phyloP scores from a whole-genome alignment of 2,797 vertebrate species.

The Leucoraja ocellata region DNA sequence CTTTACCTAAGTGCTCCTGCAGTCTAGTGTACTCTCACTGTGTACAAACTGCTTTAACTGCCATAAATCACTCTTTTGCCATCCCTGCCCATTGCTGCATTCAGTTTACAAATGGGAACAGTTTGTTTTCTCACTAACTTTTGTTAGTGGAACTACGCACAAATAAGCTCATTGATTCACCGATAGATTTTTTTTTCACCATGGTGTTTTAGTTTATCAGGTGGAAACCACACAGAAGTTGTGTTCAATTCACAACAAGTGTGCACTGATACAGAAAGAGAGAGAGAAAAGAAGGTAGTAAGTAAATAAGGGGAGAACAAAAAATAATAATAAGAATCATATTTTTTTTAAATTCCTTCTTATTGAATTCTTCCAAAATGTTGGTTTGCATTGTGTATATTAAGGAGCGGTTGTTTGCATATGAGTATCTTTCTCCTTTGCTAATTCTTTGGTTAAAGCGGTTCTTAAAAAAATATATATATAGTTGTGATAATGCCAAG shows the following conservation, averaged over 20 bases:
- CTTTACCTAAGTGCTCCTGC: conserved; percentile 59
- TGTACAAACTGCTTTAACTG: conserved; percentile 57
- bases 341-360: conserved; percentile 46
- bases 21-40: conserved; percentile 61
- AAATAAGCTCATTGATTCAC: conserved; percentile 9
- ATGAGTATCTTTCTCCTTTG: conserved; percentile 49
- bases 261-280: not conserved
- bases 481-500: conserved; percentile 40
- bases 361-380: conserved; percentile 50
- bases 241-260: not conserved
- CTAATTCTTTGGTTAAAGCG: conserved; percentile 47
- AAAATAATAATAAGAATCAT: not conserved
- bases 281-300: not conserved
- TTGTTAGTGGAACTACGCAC: not conserved
- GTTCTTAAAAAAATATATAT: conserved; percentile 40
- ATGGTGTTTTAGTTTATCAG: not conserved
- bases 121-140: conserved; percentile 4
- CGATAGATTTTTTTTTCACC: not conserved
- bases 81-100: conserved; percentile 36
- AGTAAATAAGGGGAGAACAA: not conserved
- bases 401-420: conserved; percentile 54
- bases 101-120: conserved; percentile 34
- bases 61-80: conserved; percentile 50
- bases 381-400: conserved; percentile 51
- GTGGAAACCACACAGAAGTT: not conserved